Evolutionary conservation across 1,140 invertebrate genomes (phyloP).

Genomic region (Steinernema feltiae): DNA sequence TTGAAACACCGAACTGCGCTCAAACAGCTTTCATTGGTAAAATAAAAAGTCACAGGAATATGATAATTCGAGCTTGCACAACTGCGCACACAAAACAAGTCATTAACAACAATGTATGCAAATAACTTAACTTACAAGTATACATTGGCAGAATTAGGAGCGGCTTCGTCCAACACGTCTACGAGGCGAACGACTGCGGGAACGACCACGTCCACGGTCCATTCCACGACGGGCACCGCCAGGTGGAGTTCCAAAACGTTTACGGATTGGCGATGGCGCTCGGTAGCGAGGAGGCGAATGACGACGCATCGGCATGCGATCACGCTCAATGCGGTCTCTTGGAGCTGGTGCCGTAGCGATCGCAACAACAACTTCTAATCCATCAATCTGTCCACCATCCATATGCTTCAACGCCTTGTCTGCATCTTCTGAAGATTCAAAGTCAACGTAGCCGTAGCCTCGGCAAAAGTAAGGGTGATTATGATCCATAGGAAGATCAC

Average conservation of each 20-base stretch:
- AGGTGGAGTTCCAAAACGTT: slow-evolving; percentile 1
- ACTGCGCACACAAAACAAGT: too few relatives aligned
- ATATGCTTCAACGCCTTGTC: slow-evolving; percentile 98
- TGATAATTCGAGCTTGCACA: too few relatives aligned
- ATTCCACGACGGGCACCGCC: not conserved
- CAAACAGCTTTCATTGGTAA: too few relatives aligned
- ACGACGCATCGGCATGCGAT: not conserved
- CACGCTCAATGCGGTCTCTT: too few relatives aligned
- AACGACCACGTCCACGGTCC: not conserved
- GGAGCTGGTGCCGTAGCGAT: slow-evolving; percentile 23
- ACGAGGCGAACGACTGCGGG: not conserved
- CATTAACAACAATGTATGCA: not conserved
- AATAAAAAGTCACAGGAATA: too few relatives aligned
- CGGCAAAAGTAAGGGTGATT: slow-evolving; percentile 75
- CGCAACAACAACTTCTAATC: slow-evolving; percentile 42
- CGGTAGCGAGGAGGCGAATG: not conserved
- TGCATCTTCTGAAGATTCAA: slow-evolving; percentile 82
- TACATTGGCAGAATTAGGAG: not conserved
- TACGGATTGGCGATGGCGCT: not conserved
- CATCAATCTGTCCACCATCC: slow-evolving; percentile 75
- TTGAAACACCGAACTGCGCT: too few relatives aligned
- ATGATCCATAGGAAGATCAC: slow-evolving; percentile 81
- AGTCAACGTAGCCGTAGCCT: slow-evolving; percentile 91
- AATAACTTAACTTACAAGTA: slow-evolving; percentile 12
- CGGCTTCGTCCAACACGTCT: not conserved